A percentile compares a stretch with the other conserved stretches of the same genome.
phyloP scores from a whole-genome alignment of 2,113 vertebrate species.

The Lonchura striata region DNA sequence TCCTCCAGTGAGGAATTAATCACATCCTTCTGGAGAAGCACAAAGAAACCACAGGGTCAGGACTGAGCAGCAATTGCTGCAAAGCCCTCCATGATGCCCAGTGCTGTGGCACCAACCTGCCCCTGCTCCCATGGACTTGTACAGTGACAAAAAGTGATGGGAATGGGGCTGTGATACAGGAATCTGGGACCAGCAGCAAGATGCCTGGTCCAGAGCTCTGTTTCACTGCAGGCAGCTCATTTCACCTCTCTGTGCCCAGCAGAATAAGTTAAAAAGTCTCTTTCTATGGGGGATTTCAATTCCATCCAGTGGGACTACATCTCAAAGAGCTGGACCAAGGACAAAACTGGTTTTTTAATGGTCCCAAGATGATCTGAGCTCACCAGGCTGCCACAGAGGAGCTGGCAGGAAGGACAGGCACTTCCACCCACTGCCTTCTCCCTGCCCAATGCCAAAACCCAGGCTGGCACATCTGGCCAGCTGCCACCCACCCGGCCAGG shows the following conservation, averaged over 20 bases:
- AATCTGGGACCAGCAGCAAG: not conserved
- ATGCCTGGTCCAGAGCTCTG: not conserved
- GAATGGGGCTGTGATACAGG: not conserved
- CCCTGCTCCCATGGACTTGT: not conserved
- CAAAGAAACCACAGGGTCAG: not conserved
- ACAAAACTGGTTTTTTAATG: rapidly evolving
- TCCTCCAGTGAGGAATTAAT: not conserved
- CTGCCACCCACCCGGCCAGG: slow-evolving; percentile 8
- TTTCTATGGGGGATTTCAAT: not conserved
- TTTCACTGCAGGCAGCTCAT: not conserved
- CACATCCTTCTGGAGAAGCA: not conserved
- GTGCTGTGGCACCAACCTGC: not conserved
- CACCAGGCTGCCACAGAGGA: not conserved
- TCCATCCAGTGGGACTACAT: rapidly evolving
- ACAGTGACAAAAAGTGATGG: not conserved
- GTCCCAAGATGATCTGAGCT: not conserved
- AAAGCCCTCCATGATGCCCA: not conserved
- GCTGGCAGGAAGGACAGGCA: not conserved
- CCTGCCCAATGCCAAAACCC: not conserved
- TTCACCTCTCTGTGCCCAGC: not conserved
- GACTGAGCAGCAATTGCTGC: not conserved
- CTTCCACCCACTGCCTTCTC: not conserved
- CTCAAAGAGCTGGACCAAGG: not conserved
- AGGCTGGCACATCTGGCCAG: not conserved
- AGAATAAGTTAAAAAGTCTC: not conserved